phyloP scores from a whole-genome alignment of 1,140 invertebrate genomes.

The Eriocheir sinensis region DNA sequence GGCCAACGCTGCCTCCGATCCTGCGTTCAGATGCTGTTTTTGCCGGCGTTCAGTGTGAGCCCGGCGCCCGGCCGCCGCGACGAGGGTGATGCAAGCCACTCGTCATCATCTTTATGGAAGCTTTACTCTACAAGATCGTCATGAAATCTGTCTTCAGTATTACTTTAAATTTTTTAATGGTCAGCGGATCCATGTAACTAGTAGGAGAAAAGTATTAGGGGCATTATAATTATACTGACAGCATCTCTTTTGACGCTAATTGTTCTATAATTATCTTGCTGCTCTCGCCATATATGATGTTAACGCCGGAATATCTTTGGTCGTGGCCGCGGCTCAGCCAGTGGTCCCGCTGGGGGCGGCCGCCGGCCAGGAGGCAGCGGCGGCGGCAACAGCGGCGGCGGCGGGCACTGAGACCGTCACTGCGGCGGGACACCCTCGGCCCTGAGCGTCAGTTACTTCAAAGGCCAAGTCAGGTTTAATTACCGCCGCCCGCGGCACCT shows the following conservation, averaged over 20 bases:
- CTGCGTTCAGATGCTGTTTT: neutral
- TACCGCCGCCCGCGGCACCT: neutral
- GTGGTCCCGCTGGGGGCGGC: neutral
- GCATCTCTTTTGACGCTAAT: conserved; percentile 24
- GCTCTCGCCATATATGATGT: neutral
- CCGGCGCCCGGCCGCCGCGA: neutral
- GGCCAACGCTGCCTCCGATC: neutral
- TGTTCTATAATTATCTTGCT: conserved; percentile 7
- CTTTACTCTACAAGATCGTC: neutral
- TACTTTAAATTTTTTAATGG: conserved; percentile 17
- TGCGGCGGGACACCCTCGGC: neutral
- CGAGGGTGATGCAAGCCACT: neutral
- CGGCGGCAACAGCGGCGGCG: neutral
- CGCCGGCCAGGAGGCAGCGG: neutral
- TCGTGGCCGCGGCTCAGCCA: neutral
- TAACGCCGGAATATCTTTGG: conserved; percentile 23
- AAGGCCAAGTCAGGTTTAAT: conserved; percentile 2
- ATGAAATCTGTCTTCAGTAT: conserved; percentile 17
- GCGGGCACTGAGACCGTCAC: neutral
- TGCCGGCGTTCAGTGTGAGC: neutral
- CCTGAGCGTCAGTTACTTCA: neutral
- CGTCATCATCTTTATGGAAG: neutral
- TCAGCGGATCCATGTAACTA: conserved; percentile 22
- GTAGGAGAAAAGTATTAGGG: conserved; percentile 5
- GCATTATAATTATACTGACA: conserved; percentile 26